These are phyloP conservation scores for Drosophila pegasa DNA, from an alignment of 2,888 invertebrate genomes.

Conservation along the genomic window DNA sequence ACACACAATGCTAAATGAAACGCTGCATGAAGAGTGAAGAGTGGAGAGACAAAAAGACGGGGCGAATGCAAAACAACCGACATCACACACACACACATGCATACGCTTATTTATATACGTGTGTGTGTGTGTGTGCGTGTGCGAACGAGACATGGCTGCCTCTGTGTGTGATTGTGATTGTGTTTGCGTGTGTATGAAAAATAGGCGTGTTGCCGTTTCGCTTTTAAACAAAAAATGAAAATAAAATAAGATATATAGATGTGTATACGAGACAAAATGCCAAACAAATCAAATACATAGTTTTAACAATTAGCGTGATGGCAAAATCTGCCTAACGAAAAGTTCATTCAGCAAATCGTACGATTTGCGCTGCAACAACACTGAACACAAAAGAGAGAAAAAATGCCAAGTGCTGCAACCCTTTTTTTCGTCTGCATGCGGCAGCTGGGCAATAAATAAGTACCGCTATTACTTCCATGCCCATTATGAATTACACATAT, in stretches of 20 bases:
- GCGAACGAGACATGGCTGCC: slow-evolving; percentile 71
- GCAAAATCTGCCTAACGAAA: slow-evolving; percentile 19
- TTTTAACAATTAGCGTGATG: slow-evolving; percentile 55
- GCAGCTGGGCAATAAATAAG: slow-evolving; percentile 51
- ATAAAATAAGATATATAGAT: slow-evolving; percentile 17
- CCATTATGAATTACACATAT: slow-evolving; percentile 50
- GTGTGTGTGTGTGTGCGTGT: slow-evolving; percentile 36
- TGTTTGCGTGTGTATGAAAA: slow-evolving; percentile 61
- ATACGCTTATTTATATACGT: slow-evolving; percentile 38
- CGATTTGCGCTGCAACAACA: slow-evolving; percentile 28
- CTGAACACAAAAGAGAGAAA: slow-evolving; percentile 1
- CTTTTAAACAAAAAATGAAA: slow-evolving; percentile 49
- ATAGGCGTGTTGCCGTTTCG: slow-evolving; percentile 71
- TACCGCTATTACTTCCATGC: slow-evolving; percentile 39
- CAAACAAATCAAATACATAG: slow-evolving; percentile 55
- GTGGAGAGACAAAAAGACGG: slow-evolving; percentile 54
- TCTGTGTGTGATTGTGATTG: slow-evolving; percentile 15
- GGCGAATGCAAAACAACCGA: slow-evolving; percentile 70
- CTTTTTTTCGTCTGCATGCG: slow-evolving; percentile 50
- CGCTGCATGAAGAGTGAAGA: slow-evolving; percentile 37
- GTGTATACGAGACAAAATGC: no score
- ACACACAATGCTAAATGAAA: slow-evolving; percentile 41
- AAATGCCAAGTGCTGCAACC: slow-evolving; percentile 47
- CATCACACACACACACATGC: slow-evolving; percentile 38
- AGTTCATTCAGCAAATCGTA: slow-evolving; percentile 30